phyloP scores from a whole-genome alignment of 2,113 vertebrate genomes.

The Brachionichthys hirsutus region DNA sequence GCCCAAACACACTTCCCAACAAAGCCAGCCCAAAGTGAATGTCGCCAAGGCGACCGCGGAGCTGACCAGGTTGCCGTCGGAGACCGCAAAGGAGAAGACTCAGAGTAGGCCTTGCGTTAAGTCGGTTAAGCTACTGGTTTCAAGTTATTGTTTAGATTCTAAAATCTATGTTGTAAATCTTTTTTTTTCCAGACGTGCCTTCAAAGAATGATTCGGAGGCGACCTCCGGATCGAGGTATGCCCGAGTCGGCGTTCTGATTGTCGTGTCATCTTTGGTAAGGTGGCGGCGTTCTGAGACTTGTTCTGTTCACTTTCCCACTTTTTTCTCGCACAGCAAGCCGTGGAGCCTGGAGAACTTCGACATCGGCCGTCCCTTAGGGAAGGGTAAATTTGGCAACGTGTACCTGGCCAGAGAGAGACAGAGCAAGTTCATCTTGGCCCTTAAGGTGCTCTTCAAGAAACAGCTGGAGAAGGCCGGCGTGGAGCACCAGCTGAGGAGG shows the following conservation, averaged over 20 bases:
- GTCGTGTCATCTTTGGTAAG: background rate
- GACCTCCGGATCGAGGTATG: constrained; percentile 40
- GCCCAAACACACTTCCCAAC: constrained; percentile 31
- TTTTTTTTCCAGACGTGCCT: constrained; percentile 46
- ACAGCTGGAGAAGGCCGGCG: constrained; percentile 92
- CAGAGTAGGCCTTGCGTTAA: constrained; percentile 50
- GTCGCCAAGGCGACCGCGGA: constrained; percentile 53
- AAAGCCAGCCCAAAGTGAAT: constrained; percentile 23
- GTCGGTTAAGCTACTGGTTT: background rate
- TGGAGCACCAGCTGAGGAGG: constrained; percentile 92
- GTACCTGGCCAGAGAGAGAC: constrained; percentile 92
- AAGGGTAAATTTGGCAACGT: constrained; percentile 98
- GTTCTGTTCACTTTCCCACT: background rate
- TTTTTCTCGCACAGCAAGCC: constrained; percentile 82
- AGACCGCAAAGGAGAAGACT: constrained; percentile 64
- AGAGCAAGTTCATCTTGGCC: constrained; percentile 93
- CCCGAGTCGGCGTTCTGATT: background rate
- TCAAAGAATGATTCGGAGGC: constrained; percentile 16
- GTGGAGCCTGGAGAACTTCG: constrained; percentile 94
- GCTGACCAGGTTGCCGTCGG: constrained; percentile 23
- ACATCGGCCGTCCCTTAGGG: constrained; percentile 91
- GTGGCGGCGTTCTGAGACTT: too few relatives aligned
- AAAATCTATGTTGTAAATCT: background rate
- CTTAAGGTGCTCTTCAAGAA: constrained; percentile 95
- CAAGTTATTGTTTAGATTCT: background rate